Percentiles rank a stretch among this genome's conserved stretches.
Conservation (phyloP, 2,113 vertebrate genomes). For the Corythornis cristatus region DNA sequence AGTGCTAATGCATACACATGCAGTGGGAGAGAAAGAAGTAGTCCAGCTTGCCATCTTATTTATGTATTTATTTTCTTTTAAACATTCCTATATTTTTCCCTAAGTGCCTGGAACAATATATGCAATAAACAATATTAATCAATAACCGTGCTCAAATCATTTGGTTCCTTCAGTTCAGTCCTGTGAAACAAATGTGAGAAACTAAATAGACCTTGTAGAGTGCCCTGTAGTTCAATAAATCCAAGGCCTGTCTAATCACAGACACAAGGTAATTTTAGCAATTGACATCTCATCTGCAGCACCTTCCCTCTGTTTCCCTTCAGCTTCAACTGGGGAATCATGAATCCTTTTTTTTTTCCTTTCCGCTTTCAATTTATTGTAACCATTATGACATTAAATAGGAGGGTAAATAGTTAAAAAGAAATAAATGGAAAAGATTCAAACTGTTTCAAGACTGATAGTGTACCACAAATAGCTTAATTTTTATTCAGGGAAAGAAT, state of each 20-base stretch:
- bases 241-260: not conserved
- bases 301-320: not conserved
- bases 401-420: not conserved
- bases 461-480: not conserved
- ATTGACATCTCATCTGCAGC: conserved; percentile 28
- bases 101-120: conserved; percentile 21
- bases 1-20: not conserved
- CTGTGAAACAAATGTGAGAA: conserved; percentile 25
- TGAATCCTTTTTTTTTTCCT: not conserved
- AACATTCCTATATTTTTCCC: not conserved
- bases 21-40: not conserved
- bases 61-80: conserved; percentile 52
- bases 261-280: conserved; percentile 36
- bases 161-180: not conserved
- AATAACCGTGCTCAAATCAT: not conserved
- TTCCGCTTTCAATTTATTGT: not conserved
- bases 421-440: not conserved
- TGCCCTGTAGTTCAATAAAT: conserved; percentile 46
- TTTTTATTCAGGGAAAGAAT: not conserved
- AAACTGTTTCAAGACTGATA: not conserved
- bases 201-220: conserved; percentile 28
- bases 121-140: conserved; percentile 50
- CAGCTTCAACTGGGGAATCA: not conserved
- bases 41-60: not conserved
- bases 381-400: not conserved